These are phyloP conservation scores for Seira musarum DNA, from an alignment of 2,888 invertebrate species.

Conservation along the genomic window DNA sequence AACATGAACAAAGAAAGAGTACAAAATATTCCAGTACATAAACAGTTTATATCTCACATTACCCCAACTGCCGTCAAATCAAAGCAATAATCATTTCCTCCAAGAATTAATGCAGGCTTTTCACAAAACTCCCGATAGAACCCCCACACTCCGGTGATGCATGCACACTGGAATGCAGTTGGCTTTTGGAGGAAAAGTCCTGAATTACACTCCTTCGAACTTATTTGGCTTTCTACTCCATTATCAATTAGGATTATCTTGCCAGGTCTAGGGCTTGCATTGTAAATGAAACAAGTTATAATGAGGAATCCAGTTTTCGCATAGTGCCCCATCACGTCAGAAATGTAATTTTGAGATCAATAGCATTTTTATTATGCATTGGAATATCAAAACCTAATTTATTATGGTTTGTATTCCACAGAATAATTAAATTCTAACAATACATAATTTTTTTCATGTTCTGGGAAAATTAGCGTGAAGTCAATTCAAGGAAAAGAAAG, in stretches of 20 bases:
- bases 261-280: background rate
- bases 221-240: conserved; percentile 11
- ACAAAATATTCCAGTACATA: background rate
- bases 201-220: conserved; percentile 32
- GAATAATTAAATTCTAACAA: no score
- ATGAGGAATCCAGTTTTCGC: no score
- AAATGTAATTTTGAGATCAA: no score
- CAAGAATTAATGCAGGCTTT: conserved; percentile 47
- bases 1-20: background rate
- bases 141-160: conserved; percentile 63
- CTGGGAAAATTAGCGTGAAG: no score
- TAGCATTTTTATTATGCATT: no score
- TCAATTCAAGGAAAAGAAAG: no score
- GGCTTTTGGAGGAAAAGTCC: conserved; percentile 42
- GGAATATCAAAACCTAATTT: no score
- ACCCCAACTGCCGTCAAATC: conserved; percentile 13
- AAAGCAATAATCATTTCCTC: conserved; percentile 59
- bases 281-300: no score
- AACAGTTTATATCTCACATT: background rate
- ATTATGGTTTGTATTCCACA: no score
- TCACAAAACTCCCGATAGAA: conserved; percentile 58
- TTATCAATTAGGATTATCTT: background rate
- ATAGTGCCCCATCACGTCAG: no score
- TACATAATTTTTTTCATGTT: no score
- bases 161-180: conserved; percentile 46